These are phyloP conservation scores for Adelosebastes latens DNA, from an alignment of 2,797 vertebrate species.

Conservation along the genomic window DNA sequence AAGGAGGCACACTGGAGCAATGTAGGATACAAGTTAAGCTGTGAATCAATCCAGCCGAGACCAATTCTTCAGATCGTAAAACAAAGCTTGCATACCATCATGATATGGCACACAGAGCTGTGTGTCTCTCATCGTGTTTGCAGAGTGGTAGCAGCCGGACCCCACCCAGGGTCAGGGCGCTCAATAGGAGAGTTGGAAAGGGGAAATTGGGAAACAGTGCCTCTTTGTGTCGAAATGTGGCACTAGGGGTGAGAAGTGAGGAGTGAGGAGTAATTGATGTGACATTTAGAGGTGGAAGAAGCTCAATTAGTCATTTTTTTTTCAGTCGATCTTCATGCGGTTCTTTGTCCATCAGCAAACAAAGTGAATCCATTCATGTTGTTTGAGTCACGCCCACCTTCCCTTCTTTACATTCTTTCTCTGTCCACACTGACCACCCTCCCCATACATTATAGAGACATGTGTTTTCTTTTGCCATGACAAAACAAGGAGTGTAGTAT, in stretches of 20 bases:
- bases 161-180: conserved; percentile 49
- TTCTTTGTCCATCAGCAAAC: conserved; percentile 40
- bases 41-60: conserved; percentile 38
- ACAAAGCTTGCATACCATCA: conserved; percentile 16
- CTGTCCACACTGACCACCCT: neutral
- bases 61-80: conserved; percentile 15
- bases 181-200: conserved; percentile 34
- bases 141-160: conserved; percentile 34
- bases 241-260: neutral
- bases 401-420: conserved; percentile 1
- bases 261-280: conserved; percentile 33
- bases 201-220: conserved; percentile 46
- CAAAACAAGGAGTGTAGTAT: neutral
- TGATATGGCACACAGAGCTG: conserved; percentile 3
- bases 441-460: neutral
- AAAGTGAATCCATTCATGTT: conserved; percentile 26
- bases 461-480: neutral
- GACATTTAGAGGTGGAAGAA: conserved; percentile 33
- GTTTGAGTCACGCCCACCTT: neutral
- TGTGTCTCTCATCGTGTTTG: conserved; percentile 49
- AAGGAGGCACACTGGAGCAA: neutral
- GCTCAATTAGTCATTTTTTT: conserved; percentile 30
- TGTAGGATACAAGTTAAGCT: conserved; percentile 9
- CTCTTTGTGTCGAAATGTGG: conserved; percentile 42
- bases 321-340: neutral